A percentile compares a stretch with the other conserved stretches of the same genome.
Evolutionary conservation across 2,113 vertebrate species (phyloP).

Genomic region (Lepisosteus osseus): DNA sequence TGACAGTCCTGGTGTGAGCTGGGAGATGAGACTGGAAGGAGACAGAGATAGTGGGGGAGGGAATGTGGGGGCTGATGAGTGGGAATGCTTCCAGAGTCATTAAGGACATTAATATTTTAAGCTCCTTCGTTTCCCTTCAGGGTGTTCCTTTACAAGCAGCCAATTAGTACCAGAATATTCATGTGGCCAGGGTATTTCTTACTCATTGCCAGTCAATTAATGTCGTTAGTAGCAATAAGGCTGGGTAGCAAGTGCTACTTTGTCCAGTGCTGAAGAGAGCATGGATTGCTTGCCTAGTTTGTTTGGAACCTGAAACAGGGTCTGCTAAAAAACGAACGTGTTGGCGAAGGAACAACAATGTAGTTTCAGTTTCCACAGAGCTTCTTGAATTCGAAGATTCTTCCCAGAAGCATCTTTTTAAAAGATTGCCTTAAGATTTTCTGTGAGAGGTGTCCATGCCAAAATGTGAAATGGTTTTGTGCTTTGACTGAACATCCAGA

Average conservation of each 20-base stretch:
- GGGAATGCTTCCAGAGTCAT: slow-evolving; percentile 59
- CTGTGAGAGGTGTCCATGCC: too few relatives aligned
- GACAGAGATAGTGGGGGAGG: slow-evolving; percentile 20
- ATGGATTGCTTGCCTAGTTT: not conserved
- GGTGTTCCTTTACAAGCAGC: slow-evolving; percentile 58
- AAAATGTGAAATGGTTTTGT: too few relatives aligned
- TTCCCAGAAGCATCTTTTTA: too few relatives aligned
- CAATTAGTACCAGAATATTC: slow-evolving; percentile 52
- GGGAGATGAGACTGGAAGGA: slow-evolving; percentile 12
- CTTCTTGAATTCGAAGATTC: too few relatives aligned
- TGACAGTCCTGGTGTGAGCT: slow-evolving; percentile 20
- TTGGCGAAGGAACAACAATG: not conserved
- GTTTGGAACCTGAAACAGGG: not conserved
- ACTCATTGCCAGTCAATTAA: slow-evolving; percentile 60
- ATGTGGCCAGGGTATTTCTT: slow-evolving; percentile 30
- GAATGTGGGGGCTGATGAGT: slow-evolving; percentile 17
- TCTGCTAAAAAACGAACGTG: slow-evolving; percentile 1
- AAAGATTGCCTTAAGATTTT: too few relatives aligned
- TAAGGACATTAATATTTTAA: slow-evolving; percentile 71
- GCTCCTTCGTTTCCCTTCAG: slow-evolving; percentile 58
- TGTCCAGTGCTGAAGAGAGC: slow-evolving; percentile 20
- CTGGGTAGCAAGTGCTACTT: slow-evolving; percentile 36
- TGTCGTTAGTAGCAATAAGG: slow-evolving; percentile 45
- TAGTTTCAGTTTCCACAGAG: too few relatives aligned
- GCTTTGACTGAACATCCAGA: too few relatives aligned